Conservation (phyloP, 1,140 invertebrate genomes). For the Platyscapa corneri region DNA sequence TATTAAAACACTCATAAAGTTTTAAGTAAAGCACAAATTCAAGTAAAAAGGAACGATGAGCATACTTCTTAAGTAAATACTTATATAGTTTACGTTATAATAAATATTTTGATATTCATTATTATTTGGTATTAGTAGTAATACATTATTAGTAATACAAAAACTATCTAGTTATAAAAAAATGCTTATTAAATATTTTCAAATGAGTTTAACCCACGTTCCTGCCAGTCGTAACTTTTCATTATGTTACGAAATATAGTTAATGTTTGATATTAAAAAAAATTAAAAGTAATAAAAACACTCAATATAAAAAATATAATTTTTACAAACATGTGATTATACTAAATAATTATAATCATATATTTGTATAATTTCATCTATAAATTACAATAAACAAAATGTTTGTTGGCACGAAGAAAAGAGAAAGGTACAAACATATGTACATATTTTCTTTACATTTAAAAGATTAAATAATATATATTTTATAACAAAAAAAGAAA, state of each 20-base stretch:
- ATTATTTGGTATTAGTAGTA: constrained; percentile 16
- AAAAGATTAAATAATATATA: constrained; percentile 40
- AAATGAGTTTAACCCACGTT: constrained; percentile 41
- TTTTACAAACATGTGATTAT: constrained; percentile 6
- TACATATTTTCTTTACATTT: constrained; percentile 51
- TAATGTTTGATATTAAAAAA: constrained; percentile 36
- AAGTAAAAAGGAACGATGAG: constrained; percentile 31
- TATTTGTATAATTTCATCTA: constrained; percentile 21
- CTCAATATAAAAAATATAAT: constrained; percentile 7
- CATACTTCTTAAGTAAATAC: constrained; percentile 39
- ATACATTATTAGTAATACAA: too few relatives aligned
- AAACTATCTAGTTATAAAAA: neutral
- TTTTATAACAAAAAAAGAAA: constrained; percentile 42
- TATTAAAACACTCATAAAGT: constrained; percentile 5
- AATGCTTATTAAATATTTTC: constrained; percentile 40
- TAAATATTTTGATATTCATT: constrained; percentile 33
- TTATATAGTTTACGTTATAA: constrained; percentile 34
- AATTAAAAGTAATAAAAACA: constrained; percentile 29
- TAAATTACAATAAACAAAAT: constrained; percentile 6
- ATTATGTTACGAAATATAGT: constrained; percentile 15
- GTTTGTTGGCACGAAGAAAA: constrained; percentile 10
- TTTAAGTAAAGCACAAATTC: neutral
- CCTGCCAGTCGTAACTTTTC: constrained; percentile 27
- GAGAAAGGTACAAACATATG: constrained; percentile 45
- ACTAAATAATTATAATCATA: constrained; percentile 1